phyloP scores from a whole-genome alignment of 2,888 invertebrate genomes.

The Apoda limacodes region DNA sequence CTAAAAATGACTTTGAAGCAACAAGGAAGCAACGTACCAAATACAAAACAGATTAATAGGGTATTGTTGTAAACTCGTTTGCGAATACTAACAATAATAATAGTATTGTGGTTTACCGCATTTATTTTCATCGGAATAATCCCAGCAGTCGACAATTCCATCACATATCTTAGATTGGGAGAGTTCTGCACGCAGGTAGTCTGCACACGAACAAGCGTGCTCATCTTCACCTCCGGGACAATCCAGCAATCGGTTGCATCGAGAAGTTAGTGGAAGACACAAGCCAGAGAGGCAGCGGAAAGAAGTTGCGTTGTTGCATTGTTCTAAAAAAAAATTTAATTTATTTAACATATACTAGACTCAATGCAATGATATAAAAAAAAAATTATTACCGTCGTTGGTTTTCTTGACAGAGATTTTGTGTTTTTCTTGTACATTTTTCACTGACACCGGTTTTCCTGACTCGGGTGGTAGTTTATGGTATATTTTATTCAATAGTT shows the following conservation, averaged over 20 bases:
- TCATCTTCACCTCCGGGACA: conserved; percentile 80
- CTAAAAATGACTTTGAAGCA: too few relatives aligned
- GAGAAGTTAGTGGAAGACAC: conserved; percentile 73
- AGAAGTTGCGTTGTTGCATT: conserved; percentile 59
- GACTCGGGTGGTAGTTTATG: conserved; percentile 67
- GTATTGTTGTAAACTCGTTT: too few relatives aligned
- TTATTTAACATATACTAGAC: not conserved
- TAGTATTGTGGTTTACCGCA: too few relatives aligned
- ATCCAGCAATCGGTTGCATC: conserved; percentile 79
- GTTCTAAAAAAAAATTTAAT: conserved; percentile 27
- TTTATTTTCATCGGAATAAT: conserved; percentile 81
- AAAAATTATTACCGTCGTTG: conserved; percentile 2
- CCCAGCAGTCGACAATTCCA: conserved; percentile 83
- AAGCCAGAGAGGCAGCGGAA: conserved; percentile 73
- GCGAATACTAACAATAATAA: too few relatives aligned
- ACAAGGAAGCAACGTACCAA: too few relatives aligned
- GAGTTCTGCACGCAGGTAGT: conserved; percentile 77
- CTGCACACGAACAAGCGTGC: conserved; percentile 79
- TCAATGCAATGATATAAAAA: conserved; percentile 1
- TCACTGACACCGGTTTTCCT: too few relatives aligned
- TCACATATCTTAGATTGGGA: conserved; percentile 82
- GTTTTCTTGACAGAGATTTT: too few relatives aligned
- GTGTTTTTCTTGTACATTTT: too few relatives aligned
- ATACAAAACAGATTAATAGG: too few relatives aligned
- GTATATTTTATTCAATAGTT: conserved; percentile 74